Base-by-base conservation (phyloP, 2,113 vertebrate species). In the Anhinga anhinga region DNA sequence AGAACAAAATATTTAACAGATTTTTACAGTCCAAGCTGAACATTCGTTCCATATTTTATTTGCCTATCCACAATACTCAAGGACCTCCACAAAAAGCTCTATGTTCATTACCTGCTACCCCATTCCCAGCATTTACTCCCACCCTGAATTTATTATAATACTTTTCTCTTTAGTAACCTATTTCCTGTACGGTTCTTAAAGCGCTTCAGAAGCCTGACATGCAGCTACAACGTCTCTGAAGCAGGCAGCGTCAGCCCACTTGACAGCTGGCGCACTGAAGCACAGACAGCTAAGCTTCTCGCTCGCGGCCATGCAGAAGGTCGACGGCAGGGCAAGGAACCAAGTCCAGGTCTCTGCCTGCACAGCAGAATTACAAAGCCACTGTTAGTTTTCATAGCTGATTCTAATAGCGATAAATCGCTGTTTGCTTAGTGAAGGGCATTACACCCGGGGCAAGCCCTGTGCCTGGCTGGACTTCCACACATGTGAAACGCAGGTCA, bases 251-350 rank as follows among this genome's bases (percentile, higher is more conserved):
- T 66, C 21, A 77, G 42, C 69, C 80, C 84, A 38, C 59, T 10
- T 70, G 77, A 80, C 76, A 93, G 81, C 92, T 61, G 81, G 42
- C 81, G 73, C 80, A 29, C 62, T 38, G 80, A 67, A 76, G 86
- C 86, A 77, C 3, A 9, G 36, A 26, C 38, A 63, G 82, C 55
- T 12, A 17, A 86, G 63, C 50, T 88, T 9, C 82, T 88, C 0
- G 12, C 79, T 82, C 2, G 0, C 0, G 0, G 83, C 22, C 34
- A 62, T 0, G 1, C 44, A 78, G 70, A 40, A 89, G 70, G 70
- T 65, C 85, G 90, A 10, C 2, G 5, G 84, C 73, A 85, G 88
- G 86, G 30, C 79, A 67, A 83, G 40, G 66, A 52, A 72, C 34
- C 0, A 14, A 74, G 52, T 16, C 38, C 85, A 79, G 38, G 26